phyloP scores from a whole-genome alignment of 2,797 vertebrate species.

The Synaphobranchus kaupii region DNA sequence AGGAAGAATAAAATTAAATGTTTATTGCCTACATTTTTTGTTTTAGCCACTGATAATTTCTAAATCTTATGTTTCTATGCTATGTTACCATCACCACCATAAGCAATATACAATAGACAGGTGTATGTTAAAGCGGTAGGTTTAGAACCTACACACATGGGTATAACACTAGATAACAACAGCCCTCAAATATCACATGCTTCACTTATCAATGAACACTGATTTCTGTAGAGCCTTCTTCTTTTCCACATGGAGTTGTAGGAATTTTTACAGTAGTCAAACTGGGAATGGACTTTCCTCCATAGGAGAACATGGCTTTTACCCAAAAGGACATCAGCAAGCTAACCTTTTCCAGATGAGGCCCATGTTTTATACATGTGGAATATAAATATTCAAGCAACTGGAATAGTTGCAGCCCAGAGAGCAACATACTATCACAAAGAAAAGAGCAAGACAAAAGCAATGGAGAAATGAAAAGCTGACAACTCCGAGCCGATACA shows the following conservation, averaged over 20 bases:
- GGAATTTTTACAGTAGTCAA: conserved; percentile 25
- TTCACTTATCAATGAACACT: not conserved
- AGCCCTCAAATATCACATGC: not conserved
- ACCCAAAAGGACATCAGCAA: conserved; percentile 20
- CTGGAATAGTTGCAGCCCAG: not conserved
- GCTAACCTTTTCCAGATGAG: conserved; percentile 29
- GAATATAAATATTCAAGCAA: conserved; percentile 24
- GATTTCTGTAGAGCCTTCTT: not conserved
- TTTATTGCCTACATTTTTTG: not conserved
- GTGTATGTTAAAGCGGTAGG: too few species aligned
- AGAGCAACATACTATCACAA: not conserved
- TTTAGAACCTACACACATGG: too few species aligned
- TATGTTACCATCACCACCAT: not conserved
- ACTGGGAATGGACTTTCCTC: not conserved
- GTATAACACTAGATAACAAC: not conserved
- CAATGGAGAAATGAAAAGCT: not conserved
- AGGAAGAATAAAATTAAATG: not conserved
- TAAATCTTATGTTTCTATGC: not conserved
- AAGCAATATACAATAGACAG: not conserved
- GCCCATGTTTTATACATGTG: conserved; percentile 20
- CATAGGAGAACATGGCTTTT: conserved; percentile 22
- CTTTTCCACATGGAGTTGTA: not conserved
- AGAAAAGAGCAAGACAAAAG: not conserved
- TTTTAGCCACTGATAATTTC: not conserved
- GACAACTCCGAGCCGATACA: not conserved